These are phyloP conservation scores for Tyto alba DNA, from an alignment of 2,113 vertebrate genomes.

Conservation along the genomic window DNA sequence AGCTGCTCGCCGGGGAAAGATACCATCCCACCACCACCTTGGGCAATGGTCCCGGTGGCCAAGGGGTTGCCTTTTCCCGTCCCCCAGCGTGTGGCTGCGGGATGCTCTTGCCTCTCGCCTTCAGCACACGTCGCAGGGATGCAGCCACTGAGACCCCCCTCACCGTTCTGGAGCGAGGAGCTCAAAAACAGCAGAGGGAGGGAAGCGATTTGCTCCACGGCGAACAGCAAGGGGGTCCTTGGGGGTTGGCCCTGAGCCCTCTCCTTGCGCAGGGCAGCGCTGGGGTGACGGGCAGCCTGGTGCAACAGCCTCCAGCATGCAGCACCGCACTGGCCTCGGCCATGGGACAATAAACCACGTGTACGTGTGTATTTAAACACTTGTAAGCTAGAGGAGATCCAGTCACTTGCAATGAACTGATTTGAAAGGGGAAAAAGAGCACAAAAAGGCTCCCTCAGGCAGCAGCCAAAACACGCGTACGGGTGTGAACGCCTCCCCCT, in stretches of 20 bases:
- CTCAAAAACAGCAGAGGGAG: background rate
- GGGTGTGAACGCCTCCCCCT: rapidly evolving
- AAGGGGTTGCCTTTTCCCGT: background rate
- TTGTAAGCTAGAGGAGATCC: background rate
- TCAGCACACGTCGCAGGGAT: rapidly evolving
- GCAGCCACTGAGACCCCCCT: rapidly evolving
- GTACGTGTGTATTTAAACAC: background rate
- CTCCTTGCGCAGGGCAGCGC: rapidly evolving
- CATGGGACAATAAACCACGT: rapidly evolving
- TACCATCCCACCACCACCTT: background rate
- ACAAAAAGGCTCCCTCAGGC: background rate
- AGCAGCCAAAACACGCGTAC: background rate
- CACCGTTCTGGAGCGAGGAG: rapidly evolving
- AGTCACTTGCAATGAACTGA: background rate
- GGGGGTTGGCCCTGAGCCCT: background rate
- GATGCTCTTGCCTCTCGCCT: background rate
- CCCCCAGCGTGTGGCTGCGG: rapidly evolving
- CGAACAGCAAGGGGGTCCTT: background rate
- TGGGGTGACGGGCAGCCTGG: background rate
- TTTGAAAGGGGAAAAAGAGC: background rate
- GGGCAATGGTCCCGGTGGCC: background rate
- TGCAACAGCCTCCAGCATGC: rapidly evolving
- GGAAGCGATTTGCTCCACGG: rapidly evolving
- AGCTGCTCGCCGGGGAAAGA: background rate
- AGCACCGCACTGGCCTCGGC: background rate